Evolutionary conservation across 2,113 vertebrate genomes (phyloP).

Genomic region (Tinamus guttatus): DNA sequence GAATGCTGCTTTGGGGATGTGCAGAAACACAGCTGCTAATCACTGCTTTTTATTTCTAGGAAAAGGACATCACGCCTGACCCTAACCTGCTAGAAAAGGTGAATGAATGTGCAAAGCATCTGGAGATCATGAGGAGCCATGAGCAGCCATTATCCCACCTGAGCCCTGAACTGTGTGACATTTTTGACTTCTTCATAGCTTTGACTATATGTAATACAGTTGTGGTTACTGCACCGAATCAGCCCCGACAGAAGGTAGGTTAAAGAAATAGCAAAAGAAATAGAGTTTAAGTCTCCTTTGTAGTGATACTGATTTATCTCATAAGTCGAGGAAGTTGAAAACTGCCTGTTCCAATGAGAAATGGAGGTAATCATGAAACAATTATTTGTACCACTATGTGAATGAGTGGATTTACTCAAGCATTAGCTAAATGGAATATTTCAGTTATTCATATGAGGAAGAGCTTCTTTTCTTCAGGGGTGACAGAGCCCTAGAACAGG

Average conservation of each 20-base stretch:
- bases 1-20: not conserved
- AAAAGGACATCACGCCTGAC: conserved; percentile 96
- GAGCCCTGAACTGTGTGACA: conserved; percentile 88
- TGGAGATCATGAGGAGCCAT: conserved; percentile 85
- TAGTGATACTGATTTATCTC: not conserved
- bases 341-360: not conserved
- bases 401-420: not conserved
- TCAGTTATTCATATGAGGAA: no score
- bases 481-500: no score
- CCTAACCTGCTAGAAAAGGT: conserved; percentile 93
- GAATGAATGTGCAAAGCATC: conserved; percentile 87
- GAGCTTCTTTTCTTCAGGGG: no score
- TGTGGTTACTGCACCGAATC: conserved; percentile 93
- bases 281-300: not conserved
- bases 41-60: conserved; percentile 72
- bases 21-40: not conserved
- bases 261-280: not conserved
- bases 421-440: not conserved
- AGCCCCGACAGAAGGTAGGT: conserved; percentile 92
- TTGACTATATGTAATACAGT: conserved; percentile 97
- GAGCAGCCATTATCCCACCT: conserved; percentile 84
- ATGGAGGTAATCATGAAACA: not conserved
- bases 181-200: conserved; percentile 95
- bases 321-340: not conserved
- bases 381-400: not conserved